These are phyloP conservation scores for Pelobates fuscus DNA, from an alignment of 2,113 vertebrate genomes.

Conservation along the genomic window DNA sequence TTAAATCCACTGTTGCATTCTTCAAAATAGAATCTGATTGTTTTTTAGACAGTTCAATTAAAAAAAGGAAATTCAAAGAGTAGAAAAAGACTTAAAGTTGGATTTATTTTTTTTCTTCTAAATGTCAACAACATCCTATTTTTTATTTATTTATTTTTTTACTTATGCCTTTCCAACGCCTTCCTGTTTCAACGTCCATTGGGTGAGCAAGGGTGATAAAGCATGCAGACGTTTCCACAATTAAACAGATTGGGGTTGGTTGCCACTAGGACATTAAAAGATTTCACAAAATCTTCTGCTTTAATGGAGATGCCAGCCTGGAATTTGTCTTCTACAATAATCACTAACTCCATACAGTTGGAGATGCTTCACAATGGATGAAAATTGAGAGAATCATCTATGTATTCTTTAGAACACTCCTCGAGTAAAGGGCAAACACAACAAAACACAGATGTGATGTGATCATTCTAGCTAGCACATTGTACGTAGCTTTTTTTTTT, in stretches of 20 bases:
- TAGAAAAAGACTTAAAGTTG: slow-evolving; percentile 44
- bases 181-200: slow-evolving; percentile 33
- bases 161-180: slow-evolving; percentile 14
- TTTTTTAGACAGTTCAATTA: slow-evolving; percentile 43
- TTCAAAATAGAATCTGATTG: neutral
- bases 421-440: slow-evolving; percentile 49
- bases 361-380: slow-evolving; percentile 39
- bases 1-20: slow-evolving; percentile 40
- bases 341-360: slow-evolving; percentile 47
- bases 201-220: slow-evolving; percentile 57
- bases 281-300: slow-evolving; percentile 51
- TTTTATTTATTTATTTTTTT: slow-evolving; percentile 34
- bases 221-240: slow-evolving; percentile 60
- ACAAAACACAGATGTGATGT: slow-evolving; percentile 45
- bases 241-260: slow-evolving; percentile 48
- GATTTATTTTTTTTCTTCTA: slow-evolving; percentile 38
- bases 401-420: slow-evolving; percentile 26
- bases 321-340: slow-evolving; percentile 55
- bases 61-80: slow-evolving; percentile 43
- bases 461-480: slow-evolving; percentile 40
- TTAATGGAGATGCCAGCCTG: slow-evolving; percentile 50
- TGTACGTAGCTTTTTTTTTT: slow-evolving; percentile 49
- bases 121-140: slow-evolving; percentile 52
- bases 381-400: slow-evolving; percentile 15
- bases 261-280: slow-evolving; percentile 51